Base-by-base conservation (phyloP, 2,797 vertebrate genomes). In the Salarias fasciatus region DNA sequence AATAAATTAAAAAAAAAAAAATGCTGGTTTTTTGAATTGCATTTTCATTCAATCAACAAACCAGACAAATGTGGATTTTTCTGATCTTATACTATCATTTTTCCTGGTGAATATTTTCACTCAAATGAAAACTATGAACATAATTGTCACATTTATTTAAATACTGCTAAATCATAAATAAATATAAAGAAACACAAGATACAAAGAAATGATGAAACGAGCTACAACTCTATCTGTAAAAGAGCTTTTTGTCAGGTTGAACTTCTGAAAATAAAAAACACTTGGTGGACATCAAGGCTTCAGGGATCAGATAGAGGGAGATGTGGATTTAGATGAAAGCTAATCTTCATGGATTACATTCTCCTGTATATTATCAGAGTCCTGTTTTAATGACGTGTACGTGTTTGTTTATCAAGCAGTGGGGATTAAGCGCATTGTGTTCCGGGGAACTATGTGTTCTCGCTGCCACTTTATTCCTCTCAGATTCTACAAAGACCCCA, bases 381-480 rank as follows among this genome's bases (percentile, higher is more conserved):
- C 18, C 60, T 18, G 43, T 57, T 70, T 79, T 35, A 63, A 69
- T 46, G 18, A 8, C 50, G 53, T 72, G 53, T 63, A 49, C 11
- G 1, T 66, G 56, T 76, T 69, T 78, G 67, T 84, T 77, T 75
- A 63, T 75, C 72, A 73, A 69, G 76, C 76, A 71, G 30, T 69
- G 53, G 29, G 31, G 63, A 75, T 70, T 75, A 82, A 71, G 73
- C 52, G 58, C 53, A 66, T 40, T 6, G 33, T 65, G 57, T 69
- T 68, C n/a, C 51, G 80, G 65, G 65, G 52, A 69, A 58, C 59
- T 57, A 45, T 66, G 69, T 70, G 51, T 72, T 43, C 44, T 43
- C 53, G 47, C 55, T 44, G 49, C 72, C 75, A 61, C 51, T 68
- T 69, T 63, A 28, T 59, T 67, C 35, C 35, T 72, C 63, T 72